Base-by-base conservation (phyloP, 2,113 vertebrate species). In the Anguilla rostrata region DNA sequence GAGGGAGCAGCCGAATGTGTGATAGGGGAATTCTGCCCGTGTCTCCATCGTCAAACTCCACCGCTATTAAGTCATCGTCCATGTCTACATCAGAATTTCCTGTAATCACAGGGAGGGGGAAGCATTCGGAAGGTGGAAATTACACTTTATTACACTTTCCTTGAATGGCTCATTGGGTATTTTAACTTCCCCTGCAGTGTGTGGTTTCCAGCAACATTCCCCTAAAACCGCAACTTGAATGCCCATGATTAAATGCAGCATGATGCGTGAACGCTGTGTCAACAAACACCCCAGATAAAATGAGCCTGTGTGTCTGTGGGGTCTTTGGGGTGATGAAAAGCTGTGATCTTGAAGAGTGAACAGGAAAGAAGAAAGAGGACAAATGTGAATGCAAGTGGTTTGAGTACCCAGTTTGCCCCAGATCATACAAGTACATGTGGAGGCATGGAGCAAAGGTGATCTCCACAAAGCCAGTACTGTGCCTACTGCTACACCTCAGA, bases 41-140 rank as follows among this genome's bases (percentile, higher is more conserved):
- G 95, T 99, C 98, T 0, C 98, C 98, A 0, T 99, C 98, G 2
- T 99, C 98, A 16, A 99, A 99, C 92, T 99, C 98, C 92, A 99
- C 98, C 0, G 98, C 99, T 92, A 99, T 98, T 83, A 99, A 96
- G 91, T 99, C 97, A 7, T 97, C 96, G 0, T 97, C 97, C 12
- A 98, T 97, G 71, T 98, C 97, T 0, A 96, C 95, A 89, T 98
- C 98, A 71, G 97, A 92, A 80, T 95, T 94, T 92, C 98, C 98
- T 99, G 93, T 88, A 86, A 87, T 40, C 20, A 82, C 39, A 66
- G 40, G 57, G 91, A 2, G 84, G 84, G 43, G 39, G 49, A 66
- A 39, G 80, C 39, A 39, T 57, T 80, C 49, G 84, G 78, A 40
- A 71, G 63, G 41, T 34, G 40, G 60, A 79, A 85, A 39, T 53